Base-by-base conservation (phyloP, 2,888 invertebrate species). In the Cerceris ruficornis region DNA sequence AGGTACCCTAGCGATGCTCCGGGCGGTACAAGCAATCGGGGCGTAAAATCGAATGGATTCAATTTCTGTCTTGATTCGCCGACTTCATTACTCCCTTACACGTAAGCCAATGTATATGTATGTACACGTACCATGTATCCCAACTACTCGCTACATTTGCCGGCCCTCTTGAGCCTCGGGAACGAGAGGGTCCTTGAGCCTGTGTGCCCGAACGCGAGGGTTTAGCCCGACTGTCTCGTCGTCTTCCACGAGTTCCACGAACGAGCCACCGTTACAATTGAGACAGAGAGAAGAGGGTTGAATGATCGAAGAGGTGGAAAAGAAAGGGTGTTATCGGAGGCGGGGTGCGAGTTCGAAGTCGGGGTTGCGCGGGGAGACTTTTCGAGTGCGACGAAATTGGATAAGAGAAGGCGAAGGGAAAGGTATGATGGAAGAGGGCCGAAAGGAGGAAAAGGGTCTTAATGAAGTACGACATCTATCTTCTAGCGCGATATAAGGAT, bases 41-140 rank as follows among this genome's bases (percentile, higher is more conserved):
- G 83, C 85, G 87, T 84, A 84, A 89, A 89, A 90, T 88, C 88
- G 86, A 87, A 89, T 87, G 87, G 86, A 90, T 87, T 89, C 87
- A 87, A 90, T 90, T 90, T 88, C 87, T 87, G 85, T 86, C 86
- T 85, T 86, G 86, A 88, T 88, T 89, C 84, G 83, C 84, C 82
- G 84, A 87, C 85, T 90, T 90, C 88, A 85, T 89, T 90, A 88
- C 78, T 74, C 64, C 67, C 68, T 70, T 65, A 64, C 72, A 76
- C 75, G 17, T 75, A 77, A 67, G 66, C 61, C 59, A 64, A 58
- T 73, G 72, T 77, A 55, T 59, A 69, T 69, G 78, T 71, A 62
- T 73, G 75, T 82, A 60, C 54, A 72, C 67, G 77, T 70, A 79
- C 28, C 28, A 28, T 28, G 28, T 28, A 28, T 28, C 76, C 62